Evolutionary conservation across 2,888 invertebrate genomes (phyloP), one percentile per base, ranked within the genome.

Genomic region (Sminthurinus aureus): DNA sequence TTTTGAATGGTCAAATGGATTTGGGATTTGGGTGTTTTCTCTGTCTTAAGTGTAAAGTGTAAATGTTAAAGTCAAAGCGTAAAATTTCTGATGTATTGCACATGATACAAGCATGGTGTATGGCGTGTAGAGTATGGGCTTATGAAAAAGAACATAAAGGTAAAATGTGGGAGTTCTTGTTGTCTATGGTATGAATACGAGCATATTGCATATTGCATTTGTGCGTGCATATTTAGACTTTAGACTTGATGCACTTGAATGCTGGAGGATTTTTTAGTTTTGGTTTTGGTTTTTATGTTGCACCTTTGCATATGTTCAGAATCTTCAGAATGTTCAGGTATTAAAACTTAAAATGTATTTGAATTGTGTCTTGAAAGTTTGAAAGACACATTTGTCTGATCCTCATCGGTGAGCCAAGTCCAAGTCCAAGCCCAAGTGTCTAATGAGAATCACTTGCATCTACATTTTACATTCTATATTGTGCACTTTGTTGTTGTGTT

Each of bases 261-360:
- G 38, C 38, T 38, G 38, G 38, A 69, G 67, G 71, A 13, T 71
- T 24, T 22, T 58, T 69, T 9, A 13, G n/a, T 69, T 69, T 11
- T 69, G 69, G 69, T 11, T n/a, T 38, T 38, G 12, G 15, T 26
- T 11, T 74, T 74, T 75, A 20, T 51, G 75, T 52, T 75, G 75
- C 18, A 11, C 75, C 75, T 51, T 78, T 73, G 80, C 73, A 81
- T 81, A 81, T 73, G 73, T 81, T 81, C 73, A 81, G 80, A n/a
- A n/a, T 38, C 6, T 38, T 38, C 6, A 38, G 38, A 38, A 73
- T 52, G 73, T 81, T 81, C 73, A 81, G 80, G 80, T 81, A 73
- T 81, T 73, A 51, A n/a, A n/a, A n/a, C 6, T 6, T 38, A 73
- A 81, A 64, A 52, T 22, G 15, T 67, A 38, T 79, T 67, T 71